Percentiles rank a stretch among this genome's conserved stretches.
These are phyloP conservation scores for Chromis chromis DNA, from an alignment of 2,797 vertebrate species.

Conservation along the genomic window DNA sequence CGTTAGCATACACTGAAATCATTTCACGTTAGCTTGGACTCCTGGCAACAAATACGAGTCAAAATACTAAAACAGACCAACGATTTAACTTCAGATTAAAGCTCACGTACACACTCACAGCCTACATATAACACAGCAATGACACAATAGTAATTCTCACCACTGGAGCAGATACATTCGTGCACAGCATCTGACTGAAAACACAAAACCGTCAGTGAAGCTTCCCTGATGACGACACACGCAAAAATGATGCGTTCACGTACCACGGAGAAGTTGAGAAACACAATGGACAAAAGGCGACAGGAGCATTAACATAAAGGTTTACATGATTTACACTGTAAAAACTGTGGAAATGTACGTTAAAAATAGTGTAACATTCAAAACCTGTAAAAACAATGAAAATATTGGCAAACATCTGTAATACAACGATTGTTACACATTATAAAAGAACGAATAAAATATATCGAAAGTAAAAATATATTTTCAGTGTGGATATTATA, in stretches of 20 bases:
- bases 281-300: fast-evolving
- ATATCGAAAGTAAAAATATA: too few species aligned
- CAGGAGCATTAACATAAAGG: neutral
- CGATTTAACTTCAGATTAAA: neutral
- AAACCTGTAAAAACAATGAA: too few species aligned
- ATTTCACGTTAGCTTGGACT: conserved; percentile 28
- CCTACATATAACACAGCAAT: neutral
- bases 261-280: neutral
- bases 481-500: too few species aligned
- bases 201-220: conserved; percentile 33
- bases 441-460: too few species aligned
- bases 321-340: too few species aligned
- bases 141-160: conserved; percentile 47
- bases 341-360: too few species aligned
- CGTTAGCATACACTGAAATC: conserved; percentile 48
- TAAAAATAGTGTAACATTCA: too few species aligned
- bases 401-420: too few species aligned
- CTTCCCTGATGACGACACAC: conserved; percentile 61
- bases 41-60: neutral
- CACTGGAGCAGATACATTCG: conserved; percentile 49
- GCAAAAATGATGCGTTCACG: conserved; percentile 47
- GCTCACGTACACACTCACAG: neutral
- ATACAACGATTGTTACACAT: too few species aligned
- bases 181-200: conserved; percentile 32
- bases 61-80: neutral